Percentiles rank a stretch among this genome's conserved stretches.
Conservation (phyloP, 35 echinoderm and acorn worm species). For the Lytechinus variegatus region DNA sequence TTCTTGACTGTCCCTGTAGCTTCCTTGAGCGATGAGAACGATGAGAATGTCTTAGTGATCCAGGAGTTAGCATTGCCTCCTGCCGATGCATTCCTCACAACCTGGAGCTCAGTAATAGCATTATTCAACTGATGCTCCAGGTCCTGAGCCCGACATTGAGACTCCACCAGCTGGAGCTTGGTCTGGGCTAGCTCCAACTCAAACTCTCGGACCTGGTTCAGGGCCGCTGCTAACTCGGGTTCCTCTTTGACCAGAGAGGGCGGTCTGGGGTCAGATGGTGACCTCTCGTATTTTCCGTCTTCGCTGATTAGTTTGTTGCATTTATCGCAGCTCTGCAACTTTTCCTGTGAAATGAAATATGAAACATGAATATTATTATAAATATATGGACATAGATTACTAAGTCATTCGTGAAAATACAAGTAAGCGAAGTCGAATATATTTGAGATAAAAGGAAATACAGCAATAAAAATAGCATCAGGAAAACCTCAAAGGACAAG, state of each 20-base stretch:
- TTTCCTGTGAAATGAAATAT: slow-evolving; percentile 54
- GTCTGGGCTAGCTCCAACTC: slow-evolving; percentile 95
- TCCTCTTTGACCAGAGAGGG: slow-evolving; percentile 7
- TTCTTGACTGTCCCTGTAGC: slow-evolving; percentile 70
- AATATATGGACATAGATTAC: too few relatives aligned
- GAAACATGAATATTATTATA: not conserved
- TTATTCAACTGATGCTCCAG: slow-evolving; percentile 86
- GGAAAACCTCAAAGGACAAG: too few relatives aligned
- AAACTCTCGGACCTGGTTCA: slow-evolving; percentile 65
- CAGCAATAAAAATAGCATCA: too few relatives aligned
- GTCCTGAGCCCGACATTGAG: slow-evolving; percentile 87
- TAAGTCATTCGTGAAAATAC: too few relatives aligned
- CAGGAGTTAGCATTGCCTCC: slow-evolving; percentile 66
- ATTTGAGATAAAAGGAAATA: too few relatives aligned
- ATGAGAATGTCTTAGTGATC: slow-evolving; percentile 86
- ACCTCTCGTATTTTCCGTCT: slow-evolving; percentile 80
- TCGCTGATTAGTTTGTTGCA: slow-evolving; percentile 75
- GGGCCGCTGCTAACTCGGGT: slow-evolving; percentile 63
- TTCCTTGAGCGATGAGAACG: slow-evolving; percentile 73
- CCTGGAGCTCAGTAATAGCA: slow-evolving; percentile 69
- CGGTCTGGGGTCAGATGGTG: not conserved
- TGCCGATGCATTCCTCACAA: slow-evolving; percentile 18
- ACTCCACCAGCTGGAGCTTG: slow-evolving; percentile 92
- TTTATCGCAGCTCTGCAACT: slow-evolving; percentile 66
- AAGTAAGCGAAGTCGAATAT: too few relatives aligned